Conservation (phyloP, 2,888 invertebrate species). For the Eupithecia abbreviata region DNA sequence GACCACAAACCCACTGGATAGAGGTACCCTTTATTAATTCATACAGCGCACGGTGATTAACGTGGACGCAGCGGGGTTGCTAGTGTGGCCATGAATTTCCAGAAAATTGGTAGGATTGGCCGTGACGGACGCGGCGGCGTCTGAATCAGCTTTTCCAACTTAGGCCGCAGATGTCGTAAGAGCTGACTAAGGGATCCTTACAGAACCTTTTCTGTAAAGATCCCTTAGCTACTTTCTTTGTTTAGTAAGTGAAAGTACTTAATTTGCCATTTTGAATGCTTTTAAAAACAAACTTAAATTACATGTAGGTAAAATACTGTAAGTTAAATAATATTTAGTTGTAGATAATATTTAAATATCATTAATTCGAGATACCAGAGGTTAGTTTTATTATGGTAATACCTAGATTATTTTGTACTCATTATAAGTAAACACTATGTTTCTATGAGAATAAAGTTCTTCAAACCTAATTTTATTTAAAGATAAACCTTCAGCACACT, state of each 20-base stretch:
- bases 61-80: constrained; percentile 41
- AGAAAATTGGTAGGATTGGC: background rate
- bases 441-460: too few relatives aligned
- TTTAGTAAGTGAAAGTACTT: background rate
- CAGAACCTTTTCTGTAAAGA: too few relatives aligned
- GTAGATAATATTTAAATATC: too few relatives aligned
- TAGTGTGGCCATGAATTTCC: constrained; percentile 17
- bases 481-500: background rate
- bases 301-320: too few relatives aligned
- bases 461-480: background rate
- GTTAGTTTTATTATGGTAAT: too few relatives aligned
- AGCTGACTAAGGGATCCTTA: too few relatives aligned
- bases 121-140: background rate
- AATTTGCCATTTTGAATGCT: background rate
- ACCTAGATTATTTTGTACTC: too few relatives aligned
- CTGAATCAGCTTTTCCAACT: background rate
- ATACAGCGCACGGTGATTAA: constrained; percentile 43
- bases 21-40: constrained; percentile 42
- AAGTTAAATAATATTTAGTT: too few relatives aligned
- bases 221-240: background rate
- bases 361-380: too few relatives aligned
- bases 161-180: too few relatives aligned
- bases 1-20: constrained; percentile 39
- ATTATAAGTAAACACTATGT: too few relatives aligned
- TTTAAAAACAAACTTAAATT: too few relatives aligned